Evolutionary conservation across 2,797 vertebrate genomes (phyloP), one percentile per base, ranked within the genome.

Genomic region (Gymnoscopelus braueri): DNA sequence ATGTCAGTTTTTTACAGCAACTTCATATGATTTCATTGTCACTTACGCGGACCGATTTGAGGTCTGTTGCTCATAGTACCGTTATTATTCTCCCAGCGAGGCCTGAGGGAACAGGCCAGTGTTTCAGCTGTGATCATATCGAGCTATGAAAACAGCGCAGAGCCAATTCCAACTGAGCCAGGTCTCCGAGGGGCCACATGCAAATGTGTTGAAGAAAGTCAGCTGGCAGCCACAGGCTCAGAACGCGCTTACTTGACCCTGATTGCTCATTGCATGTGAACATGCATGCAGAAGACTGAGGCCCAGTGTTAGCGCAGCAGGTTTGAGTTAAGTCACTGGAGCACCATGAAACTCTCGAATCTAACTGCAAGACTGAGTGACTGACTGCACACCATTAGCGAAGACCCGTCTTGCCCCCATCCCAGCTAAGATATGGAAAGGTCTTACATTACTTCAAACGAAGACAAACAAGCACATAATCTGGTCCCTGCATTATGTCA

Each of bases 161-260:
- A 65, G 23, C 12, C 2, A 2, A 0, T 2, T 72, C 66, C 81
- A 80, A 12, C 8, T 29, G 55, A 66, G 24, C 66, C 60, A 67
- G 70, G 63, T 75, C 75, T 75, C 52, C 74, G 47, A 69, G 53
- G 48, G 48, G 62, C 70, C 76, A 62, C 65, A 35, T 68, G 74
- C 79, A 86, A 76, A 75, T 72, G 23, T 60, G 56, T 69, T 73
- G 48, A 52, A 84, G 60, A 58, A 39, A 68, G 60, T 72, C 60
- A 67, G 24, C 65, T 78, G 75, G 67, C 71, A 63, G 60, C 70
- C 48, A n/a, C 50, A 19, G 47, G 14, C 60, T 23, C 23, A 14
- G 52, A 61, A 48, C 62, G 69, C 5, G 52, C 48, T 62, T 52
- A 6, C 23, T 58, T 73, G 56, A 73, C 69, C 65, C 59, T 6